Base-by-base conservation (phyloP, 1,140 invertebrate species). In the Papilio polytes region DNA sequence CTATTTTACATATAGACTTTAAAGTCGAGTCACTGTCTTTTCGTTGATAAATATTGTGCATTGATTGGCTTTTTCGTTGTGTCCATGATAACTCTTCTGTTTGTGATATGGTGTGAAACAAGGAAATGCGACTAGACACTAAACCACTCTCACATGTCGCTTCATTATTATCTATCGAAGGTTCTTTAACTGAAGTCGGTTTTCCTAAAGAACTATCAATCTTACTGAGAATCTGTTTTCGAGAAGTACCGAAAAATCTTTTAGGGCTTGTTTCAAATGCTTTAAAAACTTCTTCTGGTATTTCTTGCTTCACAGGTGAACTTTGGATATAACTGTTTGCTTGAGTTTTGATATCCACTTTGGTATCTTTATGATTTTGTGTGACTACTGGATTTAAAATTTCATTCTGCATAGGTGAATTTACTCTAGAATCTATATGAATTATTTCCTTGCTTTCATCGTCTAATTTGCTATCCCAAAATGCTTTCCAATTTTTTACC, bases 231-330 rank as follows among this genome's bases (percentile, higher is more conserved):
- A 95, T 95, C 77, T 93, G 92, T 83, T 90, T 90, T 81, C 94
- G 87, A 74, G 92, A 94, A 51, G 92, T 95, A 8, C 92, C 94
- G 77, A 95, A 95, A 84, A 94, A 95, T 85, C 93, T 87, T 84
- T 94, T 95, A 18, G 94, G 94, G 81, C 94, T 94, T 41, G 92
- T 95, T 92, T 95, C 94, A 84, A 95, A 95, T 73, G 93, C 94
- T 88, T 91, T 93, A 80, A 94, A 94, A 51, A 94, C 89, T 89
- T 95, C 91, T 86, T 94, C 94, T 53, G 93, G 90, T 81, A 94
- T 73, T 86, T 95, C 92, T 85, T 92, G 91, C 85, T 91, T 95
- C 3, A 84, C 84, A 59, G 86, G 83, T 20, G 76, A 78, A 48
- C 79, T 41, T 76, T 53, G 26, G 1, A 74, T 78, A 72, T 74